phyloP scores from a whole-genome alignment of 2,797 vertebrate species.

The Caiman crocodilus region DNA sequence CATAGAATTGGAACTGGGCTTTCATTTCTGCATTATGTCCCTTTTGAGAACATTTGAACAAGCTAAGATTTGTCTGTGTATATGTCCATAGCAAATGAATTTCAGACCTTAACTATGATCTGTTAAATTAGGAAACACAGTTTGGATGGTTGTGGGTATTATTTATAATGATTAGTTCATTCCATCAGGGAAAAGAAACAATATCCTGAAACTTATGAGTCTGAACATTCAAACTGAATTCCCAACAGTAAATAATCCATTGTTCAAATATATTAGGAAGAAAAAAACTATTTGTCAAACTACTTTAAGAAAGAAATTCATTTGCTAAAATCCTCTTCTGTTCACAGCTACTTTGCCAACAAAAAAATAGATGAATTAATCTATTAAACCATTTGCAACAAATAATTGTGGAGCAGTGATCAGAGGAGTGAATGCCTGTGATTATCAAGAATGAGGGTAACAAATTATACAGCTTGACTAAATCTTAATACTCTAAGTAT shows the following conservation, averaged over 20 bases:
- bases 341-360: neutral
- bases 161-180: neutral
- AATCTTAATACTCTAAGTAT: neutral
- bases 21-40: neutral
- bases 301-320: rapidly evolving
- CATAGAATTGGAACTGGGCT: neutral
- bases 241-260: neutral
- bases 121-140: neutral
- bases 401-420: neutral
- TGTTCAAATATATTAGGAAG: neutral
- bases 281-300: neutral
- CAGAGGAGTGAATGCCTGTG: neutral
- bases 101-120: neutral
- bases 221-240: neutral
- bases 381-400: constrained; percentile 7
- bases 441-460: neutral
- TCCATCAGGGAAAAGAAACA: neutral
- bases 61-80: constrained; percentile 18
- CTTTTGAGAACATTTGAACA: neutral
- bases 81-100: neutral
- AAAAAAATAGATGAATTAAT: neutral
- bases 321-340: neutral
- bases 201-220: neutral
- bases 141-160: neutral
- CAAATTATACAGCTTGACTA: neutral